Conservation (phyloP, 30 jellyfish, hydroid and myxozoan genomes). For the Aurelia aurita complex sp. Pacific region DNA sequence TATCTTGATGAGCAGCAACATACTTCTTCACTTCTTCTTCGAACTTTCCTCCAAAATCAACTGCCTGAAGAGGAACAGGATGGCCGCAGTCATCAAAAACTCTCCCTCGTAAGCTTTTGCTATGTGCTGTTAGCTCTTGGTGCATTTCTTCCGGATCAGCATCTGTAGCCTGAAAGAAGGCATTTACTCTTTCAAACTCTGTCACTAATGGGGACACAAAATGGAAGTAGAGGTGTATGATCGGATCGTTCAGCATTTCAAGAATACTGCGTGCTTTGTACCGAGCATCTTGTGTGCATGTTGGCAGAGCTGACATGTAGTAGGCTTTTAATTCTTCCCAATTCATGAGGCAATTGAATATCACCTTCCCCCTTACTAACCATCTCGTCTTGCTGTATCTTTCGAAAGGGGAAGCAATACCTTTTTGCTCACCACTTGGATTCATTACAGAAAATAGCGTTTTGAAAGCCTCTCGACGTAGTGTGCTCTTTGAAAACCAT, state of each 20-base stretch:
- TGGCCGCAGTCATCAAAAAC: constrained; percentile 43
- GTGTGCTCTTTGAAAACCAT: constrained; percentile 76
- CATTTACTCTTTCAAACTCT: constrained; percentile 70
- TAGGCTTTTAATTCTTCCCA: constrained; percentile 79
- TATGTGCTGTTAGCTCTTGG: constrained; percentile 27
- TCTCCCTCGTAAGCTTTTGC: constrained; percentile 46
- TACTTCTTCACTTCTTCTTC: constrained; percentile 23
- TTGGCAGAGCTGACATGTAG: constrained; percentile 69
- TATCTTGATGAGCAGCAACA: constrained; percentile 25
- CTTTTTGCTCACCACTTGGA: constrained; percentile 62
- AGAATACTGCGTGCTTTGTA: constrained; percentile 66
- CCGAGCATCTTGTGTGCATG: constrained; percentile 50
- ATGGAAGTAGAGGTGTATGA: constrained; percentile 56
- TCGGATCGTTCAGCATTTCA: constrained; percentile 64
- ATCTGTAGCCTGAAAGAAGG: constrained; percentile 72
- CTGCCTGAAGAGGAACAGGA: constrained; percentile 37
- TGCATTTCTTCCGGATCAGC: constrained; percentile 79
- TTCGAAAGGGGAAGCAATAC: constrained; percentile 62
- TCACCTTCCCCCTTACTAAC: constrained; percentile 73
- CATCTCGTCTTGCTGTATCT: constrained; percentile 63
- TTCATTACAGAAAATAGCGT: constrained; percentile 40
- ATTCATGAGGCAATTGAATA: constrained; percentile 56
- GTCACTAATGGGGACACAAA: constrained; percentile 65
- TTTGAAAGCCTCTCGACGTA: constrained; percentile 72
- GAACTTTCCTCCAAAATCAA: constrained; percentile 70